Conservation (phyloP, 2,888 invertebrate genomes). For the Conchocele bisecta region DNA sequence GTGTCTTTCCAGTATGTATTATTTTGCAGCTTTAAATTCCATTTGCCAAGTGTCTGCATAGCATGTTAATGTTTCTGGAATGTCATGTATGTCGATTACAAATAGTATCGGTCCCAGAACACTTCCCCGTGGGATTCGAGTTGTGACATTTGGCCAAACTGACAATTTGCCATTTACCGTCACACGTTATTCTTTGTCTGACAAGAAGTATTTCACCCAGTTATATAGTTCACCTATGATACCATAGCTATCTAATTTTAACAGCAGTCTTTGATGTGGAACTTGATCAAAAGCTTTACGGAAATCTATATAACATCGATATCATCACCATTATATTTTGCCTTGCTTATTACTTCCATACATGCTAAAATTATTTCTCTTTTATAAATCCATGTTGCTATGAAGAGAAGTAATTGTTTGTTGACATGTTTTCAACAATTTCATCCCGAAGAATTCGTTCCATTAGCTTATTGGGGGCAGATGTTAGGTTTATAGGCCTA, state of each 20-base stretch:
- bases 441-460: neutral
- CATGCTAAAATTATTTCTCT: neutral
- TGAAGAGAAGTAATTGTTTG: neutral
- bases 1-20: too few relatives aligned
- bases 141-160: neutral
- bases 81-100: neutral
- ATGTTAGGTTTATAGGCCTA: neutral
- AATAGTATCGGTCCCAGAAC: neutral
- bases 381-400: conserved; percentile 1
- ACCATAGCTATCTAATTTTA: neutral
- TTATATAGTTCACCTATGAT: neutral
- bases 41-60: neutral
- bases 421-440: neutral
- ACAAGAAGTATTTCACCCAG: neutral
- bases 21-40: neutral
- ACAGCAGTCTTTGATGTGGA: neutral
- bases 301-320: too few relatives aligned
- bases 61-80: neutral
- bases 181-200: neutral
- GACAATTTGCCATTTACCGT: neutral
- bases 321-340: too few relatives aligned
- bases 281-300: neutral
- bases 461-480: neutral
- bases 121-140: neutral
- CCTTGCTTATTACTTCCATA: neutral